phyloP scores from a whole-genome alignment of 2,888 invertebrate species.

The Piscicola geometra region DNA sequence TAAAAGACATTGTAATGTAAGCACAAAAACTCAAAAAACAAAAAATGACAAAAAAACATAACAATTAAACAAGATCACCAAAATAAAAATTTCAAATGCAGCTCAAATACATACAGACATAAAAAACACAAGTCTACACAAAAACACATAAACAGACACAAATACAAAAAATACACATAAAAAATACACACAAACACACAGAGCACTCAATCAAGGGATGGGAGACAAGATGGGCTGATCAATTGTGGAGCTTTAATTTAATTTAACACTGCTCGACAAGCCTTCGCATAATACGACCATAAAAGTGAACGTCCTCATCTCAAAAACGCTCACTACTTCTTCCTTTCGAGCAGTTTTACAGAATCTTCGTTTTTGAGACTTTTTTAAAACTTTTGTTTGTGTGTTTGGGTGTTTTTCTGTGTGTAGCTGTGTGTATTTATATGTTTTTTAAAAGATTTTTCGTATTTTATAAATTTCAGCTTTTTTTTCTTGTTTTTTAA shows the following conservation, averaged over 20 bases:
- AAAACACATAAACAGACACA: constrained; percentile 11
- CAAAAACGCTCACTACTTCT: not conserved
- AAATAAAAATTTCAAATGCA: no score
- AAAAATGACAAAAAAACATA: no score
- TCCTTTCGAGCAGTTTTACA: not conserved
- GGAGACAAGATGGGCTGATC: constrained; percentile 1
- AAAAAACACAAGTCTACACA: not conserved
- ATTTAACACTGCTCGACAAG: constrained; percentile 1
- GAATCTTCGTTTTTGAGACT: no score
- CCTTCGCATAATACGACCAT: not conserved
- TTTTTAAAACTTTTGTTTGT: no score
- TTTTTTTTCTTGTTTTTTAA: not conserved
- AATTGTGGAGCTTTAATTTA: not conserved
- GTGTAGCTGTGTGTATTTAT: not conserved
- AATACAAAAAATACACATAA: constrained; percentile 4
- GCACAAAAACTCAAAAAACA: no score
- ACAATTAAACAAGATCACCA: no score
- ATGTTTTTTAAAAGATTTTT: not conserved
- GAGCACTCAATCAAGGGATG: constrained; percentile 2
- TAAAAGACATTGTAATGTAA: no score
- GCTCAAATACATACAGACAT: not conserved
- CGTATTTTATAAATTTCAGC: not conserved
- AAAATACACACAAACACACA: constrained; percentile 10
- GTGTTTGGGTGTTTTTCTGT: not conserved
- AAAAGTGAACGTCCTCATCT: not conserved